These are phyloP conservation scores for Mamestra configurata DNA, from an alignment of 1,140 invertebrate species.

Conservation along the genomic window DNA sequence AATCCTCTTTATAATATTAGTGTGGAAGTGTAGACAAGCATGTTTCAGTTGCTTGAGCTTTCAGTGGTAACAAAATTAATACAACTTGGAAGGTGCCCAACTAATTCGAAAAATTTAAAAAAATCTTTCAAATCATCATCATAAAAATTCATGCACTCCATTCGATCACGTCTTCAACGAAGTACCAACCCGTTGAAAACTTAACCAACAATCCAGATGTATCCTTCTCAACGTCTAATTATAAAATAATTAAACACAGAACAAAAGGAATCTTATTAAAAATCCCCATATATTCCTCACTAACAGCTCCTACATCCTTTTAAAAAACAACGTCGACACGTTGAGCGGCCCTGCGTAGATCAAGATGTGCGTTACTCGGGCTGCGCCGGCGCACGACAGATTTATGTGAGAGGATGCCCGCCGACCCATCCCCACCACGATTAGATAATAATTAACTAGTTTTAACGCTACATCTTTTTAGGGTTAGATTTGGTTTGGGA, in stretches of 20 bases:
- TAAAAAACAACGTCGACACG: slow-evolving; percentile 47
- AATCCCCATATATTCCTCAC: slow-evolving; percentile 24
- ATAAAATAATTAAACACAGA: slow-evolving; percentile 20
- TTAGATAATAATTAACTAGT: slow-evolving; percentile 77
- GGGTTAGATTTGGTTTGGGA: neutral
- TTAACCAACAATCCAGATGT: neutral
- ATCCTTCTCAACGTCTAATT: neutral
- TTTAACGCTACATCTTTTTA: slow-evolving; percentile 41
- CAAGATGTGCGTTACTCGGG: slow-evolving; percentile 77
- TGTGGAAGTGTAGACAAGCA: neutral
- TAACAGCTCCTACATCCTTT: slow-evolving; percentile 11
- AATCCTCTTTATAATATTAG: too few relatives aligned
- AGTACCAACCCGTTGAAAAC: neutral
- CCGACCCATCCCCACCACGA: slow-evolving; percentile 55
- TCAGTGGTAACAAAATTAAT: too few relatives aligned
- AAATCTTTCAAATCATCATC: too few relatives aligned
- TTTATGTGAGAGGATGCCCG: slow-evolving; percentile 72
- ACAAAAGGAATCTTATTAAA: slow-evolving; percentile 32
- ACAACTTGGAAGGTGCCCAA: too few relatives aligned
- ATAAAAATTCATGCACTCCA: too few relatives aligned
- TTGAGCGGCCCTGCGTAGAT: slow-evolving; percentile 65
- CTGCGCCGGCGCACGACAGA: slow-evolving; percentile 77
- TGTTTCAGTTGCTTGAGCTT: too few relatives aligned
- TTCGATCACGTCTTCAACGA: too few relatives aligned
- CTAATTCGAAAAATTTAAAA: too few relatives aligned